phyloP scores from a whole-genome alignment of 1,140 invertebrate species.

The Neocloeon triangulifer region DNA sequence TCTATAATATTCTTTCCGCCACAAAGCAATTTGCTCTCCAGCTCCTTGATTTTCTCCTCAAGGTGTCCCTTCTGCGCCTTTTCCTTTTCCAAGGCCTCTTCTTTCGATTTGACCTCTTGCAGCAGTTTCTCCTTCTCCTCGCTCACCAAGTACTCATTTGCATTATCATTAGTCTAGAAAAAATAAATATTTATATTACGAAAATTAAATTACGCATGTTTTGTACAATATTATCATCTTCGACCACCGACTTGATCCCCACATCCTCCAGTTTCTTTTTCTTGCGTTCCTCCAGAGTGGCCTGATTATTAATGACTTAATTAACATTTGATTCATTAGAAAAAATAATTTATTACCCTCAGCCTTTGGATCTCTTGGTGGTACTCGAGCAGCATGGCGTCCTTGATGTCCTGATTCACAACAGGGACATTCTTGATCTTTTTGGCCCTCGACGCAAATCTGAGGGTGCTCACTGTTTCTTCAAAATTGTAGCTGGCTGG shows the following conservation, averaged over 20 bases:
- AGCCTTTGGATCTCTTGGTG: constrained; percentile 62
- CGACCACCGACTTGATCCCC: neutral
- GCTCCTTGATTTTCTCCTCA: constrained; percentile 28
- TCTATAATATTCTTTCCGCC: constrained; percentile 74
- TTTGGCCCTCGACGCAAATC: constrained; percentile 85
- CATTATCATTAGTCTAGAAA: constrained; percentile 7
- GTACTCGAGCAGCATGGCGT: constrained; percentile 67
- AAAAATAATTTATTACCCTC: constrained; percentile 13
- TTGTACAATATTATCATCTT: constrained; percentile 8
- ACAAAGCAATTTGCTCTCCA: constrained; percentile 71
- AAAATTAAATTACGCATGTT: too few relatives aligned
- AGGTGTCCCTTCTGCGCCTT: constrained; percentile 27
- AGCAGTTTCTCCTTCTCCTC: constrained; percentile 35
- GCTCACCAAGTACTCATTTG: constrained; percentile 8
- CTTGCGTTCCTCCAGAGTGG: constrained; percentile 1
- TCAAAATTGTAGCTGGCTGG: constrained; percentile 92
- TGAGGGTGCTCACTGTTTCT: constrained; percentile 76
- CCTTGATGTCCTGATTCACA: constrained; percentile 90
- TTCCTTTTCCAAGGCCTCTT: constrained; percentile 26
- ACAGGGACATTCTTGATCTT: constrained; percentile 90
- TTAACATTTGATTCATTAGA: too few relatives aligned
- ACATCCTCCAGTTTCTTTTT: neutral
- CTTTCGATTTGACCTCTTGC: constrained; percentile 29
- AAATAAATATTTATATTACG: too few relatives aligned
- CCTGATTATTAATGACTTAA: too few relatives aligned